Percentiles rank a stretch among this genome's conserved stretches.
Conservation (phyloP, 2,888 invertebrate genomes). For the Thecophora atra region DNA sequence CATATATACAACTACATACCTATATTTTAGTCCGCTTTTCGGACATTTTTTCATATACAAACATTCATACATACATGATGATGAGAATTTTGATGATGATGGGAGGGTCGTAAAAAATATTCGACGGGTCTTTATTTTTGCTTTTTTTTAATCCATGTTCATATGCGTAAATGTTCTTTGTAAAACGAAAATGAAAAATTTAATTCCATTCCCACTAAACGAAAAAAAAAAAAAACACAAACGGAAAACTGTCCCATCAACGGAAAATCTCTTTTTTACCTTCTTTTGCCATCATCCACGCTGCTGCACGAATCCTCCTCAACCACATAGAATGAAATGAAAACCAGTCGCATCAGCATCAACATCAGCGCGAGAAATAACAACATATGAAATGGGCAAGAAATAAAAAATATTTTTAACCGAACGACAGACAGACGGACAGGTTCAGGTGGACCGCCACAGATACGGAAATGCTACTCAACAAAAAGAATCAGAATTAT, state of each 20-base stretch:
- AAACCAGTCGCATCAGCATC: constrained; percentile 14
- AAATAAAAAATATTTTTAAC: constrained; percentile 18
- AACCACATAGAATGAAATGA: constrained; percentile 31
- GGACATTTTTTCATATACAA: constrained; percentile 10
- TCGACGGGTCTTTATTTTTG: constrained; percentile 11
- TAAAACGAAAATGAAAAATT: constrained; percentile 18
- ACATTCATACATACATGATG: no score
- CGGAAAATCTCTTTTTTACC: constrained; percentile 21
- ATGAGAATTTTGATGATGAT: background rate
- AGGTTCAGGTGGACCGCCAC: background rate
- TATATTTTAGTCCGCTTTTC: background rate
- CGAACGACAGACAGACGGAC: no score
- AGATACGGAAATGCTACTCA: constrained; percentile 35
- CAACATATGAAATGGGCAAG: background rate
- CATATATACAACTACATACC: no score
- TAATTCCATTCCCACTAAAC: constrained; percentile 30
- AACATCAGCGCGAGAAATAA: constrained; percentile 17
- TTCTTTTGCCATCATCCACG: background rate
- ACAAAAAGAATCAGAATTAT: constrained; percentile 29
- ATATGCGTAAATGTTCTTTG: constrained; percentile 28
- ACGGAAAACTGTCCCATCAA: constrained; percentile 37
- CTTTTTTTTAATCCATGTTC: background rate
- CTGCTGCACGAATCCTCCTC: constrained; percentile 28
- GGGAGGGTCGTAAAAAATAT: constrained; percentile 7
- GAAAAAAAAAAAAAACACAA: no score